These are phyloP conservation scores for Diceros bicornis DNA, from an alignment of 2,797 vertebrate genomes.

Conservation along the genomic window DNA sequence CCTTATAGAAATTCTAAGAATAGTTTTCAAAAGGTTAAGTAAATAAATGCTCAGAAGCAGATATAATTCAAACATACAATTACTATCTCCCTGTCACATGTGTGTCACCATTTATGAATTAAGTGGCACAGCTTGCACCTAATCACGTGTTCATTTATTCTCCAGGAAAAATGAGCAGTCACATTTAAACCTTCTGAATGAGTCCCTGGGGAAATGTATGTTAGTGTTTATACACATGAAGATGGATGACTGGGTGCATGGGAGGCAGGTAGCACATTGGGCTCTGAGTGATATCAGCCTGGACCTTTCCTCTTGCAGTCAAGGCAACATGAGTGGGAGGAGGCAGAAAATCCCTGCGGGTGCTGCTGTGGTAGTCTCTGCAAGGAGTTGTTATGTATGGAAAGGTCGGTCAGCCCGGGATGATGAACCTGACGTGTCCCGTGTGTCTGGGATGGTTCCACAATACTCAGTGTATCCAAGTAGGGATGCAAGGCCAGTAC, in stretches of 20 bases:
- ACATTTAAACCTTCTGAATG: background rate
- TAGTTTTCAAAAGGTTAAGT: background rate
- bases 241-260: background rate
- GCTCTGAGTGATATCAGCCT: background rate
- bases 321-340: background rate
- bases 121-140: background rate
- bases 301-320: background rate
- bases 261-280: background rate
- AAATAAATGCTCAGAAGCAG: background rate
- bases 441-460: background rate
- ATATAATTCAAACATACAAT: background rate
- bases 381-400: background rate
- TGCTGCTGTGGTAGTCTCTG: background rate
- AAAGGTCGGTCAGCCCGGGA: background rate
- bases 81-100: background rate
- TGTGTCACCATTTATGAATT: background rate
- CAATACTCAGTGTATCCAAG: background rate
- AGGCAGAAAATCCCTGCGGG: background rate
- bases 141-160: constrained; percentile 5
- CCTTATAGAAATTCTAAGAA: background rate
- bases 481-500: background rate
- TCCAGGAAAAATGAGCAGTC: background rate
- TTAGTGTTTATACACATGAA: background rate
- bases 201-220: background rate
- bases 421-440: background rate